Conservation (phyloP, 1,140 invertebrate genomes). For the Triops longicaudatus region DNA sequence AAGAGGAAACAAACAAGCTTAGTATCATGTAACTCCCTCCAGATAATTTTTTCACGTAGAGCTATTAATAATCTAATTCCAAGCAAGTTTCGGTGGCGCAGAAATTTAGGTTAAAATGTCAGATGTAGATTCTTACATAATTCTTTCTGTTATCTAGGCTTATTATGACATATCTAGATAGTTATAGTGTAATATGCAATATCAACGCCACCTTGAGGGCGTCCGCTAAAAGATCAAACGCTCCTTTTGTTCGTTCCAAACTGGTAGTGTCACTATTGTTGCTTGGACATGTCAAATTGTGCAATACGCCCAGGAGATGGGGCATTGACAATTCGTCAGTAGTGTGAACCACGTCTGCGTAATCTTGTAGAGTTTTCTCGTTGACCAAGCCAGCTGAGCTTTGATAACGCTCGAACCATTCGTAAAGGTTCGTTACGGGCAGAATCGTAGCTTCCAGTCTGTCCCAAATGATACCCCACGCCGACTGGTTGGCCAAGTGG, state of each 20-base stretch:
- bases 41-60: too few species aligned
- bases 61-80: too few species aligned
- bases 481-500: neutral
- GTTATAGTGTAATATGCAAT: neutral
- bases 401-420: conserved; percentile 29
- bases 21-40: too few species aligned
- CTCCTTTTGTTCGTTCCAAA: neutral
- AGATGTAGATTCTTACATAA: too few species aligned
- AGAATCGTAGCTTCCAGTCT: conserved; percentile 18
- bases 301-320: neutral
- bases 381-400: conserved; percentile 24
- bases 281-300: conserved; percentile 18
- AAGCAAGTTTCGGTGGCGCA: neutral
- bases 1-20: conserved; percentile 12
- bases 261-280: neutral
- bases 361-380: conserved; percentile 26
- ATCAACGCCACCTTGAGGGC: neutral
- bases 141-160: too few species aligned
- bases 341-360: conserved; percentile 24
- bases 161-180: too few species aligned
- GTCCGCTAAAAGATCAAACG: neutral
- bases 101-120: neutral
- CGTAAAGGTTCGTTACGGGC: conserved; percentile 9
- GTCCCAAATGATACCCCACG: neutral
- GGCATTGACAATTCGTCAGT: neutral